Evolutionary conservation across 2,113 vertebrate genomes (phyloP).

Genomic region (Mustela nigripes): DNA sequence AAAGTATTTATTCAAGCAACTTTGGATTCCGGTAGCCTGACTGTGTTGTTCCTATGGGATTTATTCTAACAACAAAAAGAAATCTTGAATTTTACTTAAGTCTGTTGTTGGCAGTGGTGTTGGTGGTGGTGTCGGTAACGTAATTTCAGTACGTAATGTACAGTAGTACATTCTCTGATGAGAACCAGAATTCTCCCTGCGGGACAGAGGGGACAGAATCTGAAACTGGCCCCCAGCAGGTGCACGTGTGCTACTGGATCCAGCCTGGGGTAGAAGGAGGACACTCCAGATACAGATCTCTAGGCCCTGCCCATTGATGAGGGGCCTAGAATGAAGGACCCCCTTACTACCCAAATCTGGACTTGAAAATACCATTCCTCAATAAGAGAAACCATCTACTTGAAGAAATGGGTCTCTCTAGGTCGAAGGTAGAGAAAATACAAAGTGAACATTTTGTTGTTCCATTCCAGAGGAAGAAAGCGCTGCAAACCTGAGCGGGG

Average conservation of each 20-base stretch:
- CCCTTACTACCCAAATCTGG: not conserved
- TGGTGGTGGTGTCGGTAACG: no score
- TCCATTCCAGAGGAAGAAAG: not conserved
- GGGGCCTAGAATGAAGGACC: not conserved
- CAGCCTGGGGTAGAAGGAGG: not conserved
- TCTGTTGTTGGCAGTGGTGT: not conserved
- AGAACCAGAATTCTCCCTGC: not conserved
- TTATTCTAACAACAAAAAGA: slow-evolving; percentile 20
- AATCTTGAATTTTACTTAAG: not conserved
- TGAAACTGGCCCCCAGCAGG: not conserved
- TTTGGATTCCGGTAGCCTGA: not conserved
- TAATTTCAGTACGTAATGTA: not conserved
- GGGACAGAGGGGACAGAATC: not conserved
- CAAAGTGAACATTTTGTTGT: not conserved
- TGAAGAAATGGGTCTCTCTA: slow-evolving; percentile 19
- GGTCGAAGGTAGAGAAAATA: not conserved
- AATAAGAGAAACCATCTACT: not conserved
- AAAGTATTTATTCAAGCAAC: not conserved
- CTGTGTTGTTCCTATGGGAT: not conserved
- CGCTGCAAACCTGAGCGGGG: not conserved
- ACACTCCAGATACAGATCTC: not conserved
- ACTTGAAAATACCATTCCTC: not conserved
- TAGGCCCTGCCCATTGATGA: not conserved
- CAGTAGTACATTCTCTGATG: not conserved
- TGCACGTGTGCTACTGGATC: not conserved